Evolutionary conservation across 64 coral and sea anemone species (phyloP).

Genomic region (Pocillopora verrucosa): DNA sequence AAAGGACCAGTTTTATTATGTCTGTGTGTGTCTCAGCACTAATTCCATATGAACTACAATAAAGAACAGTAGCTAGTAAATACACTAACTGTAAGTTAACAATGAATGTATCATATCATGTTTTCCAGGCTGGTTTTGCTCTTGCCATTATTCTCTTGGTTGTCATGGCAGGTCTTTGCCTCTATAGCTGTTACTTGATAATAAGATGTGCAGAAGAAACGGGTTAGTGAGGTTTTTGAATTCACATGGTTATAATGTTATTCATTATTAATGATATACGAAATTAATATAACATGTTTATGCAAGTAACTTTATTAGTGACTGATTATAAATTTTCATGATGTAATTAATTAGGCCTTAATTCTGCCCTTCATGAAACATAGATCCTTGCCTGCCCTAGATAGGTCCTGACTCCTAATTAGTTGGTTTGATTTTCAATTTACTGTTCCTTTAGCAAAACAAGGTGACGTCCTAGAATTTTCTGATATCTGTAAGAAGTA

Average conservation of each 20-base stretch:
- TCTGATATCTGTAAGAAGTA: conserved; percentile 63
- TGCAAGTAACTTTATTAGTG: no score
- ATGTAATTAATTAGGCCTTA: no score
- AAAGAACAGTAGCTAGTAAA: no score
- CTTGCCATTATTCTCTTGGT: conserved; percentile 82
- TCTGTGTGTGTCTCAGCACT: no score
- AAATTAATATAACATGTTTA: no score
- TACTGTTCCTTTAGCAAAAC: conserved; percentile 1
- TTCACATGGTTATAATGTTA: no score
- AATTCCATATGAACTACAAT: no score
- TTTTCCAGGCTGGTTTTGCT: conserved; percentile 93
- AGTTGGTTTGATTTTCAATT: neutral
- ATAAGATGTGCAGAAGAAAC: conserved; percentile 70
- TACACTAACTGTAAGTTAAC: neutral
- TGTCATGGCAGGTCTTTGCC: conserved; percentile 78
- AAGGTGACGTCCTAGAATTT: conserved; percentile 59
- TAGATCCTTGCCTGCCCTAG: no score
- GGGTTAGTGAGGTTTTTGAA: conserved; percentile 20
- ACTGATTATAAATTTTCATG: no score
- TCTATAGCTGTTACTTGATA: conserved; percentile 86
- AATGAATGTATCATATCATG: neutral
- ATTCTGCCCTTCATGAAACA: no score
- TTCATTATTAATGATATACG: no score
- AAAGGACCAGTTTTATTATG: no score
- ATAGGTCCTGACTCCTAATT: neutral